These are phyloP conservation scores for Amphiduros pacificus DNA, from an alignment of 2,888 invertebrate species.

Conservation along the genomic window DNA sequence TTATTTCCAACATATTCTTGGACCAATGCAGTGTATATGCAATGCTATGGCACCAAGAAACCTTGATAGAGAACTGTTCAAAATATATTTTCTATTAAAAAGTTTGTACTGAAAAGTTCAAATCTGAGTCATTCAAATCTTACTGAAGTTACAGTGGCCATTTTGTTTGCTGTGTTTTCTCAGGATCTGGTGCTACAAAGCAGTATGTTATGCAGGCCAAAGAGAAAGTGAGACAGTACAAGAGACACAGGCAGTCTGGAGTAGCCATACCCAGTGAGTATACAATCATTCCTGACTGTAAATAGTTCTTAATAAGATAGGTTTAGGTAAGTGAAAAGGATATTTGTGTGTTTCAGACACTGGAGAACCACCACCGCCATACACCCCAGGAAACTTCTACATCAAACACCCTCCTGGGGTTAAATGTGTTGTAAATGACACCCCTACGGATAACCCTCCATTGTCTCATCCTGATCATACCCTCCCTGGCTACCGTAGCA, in stretches of 20 bases:
- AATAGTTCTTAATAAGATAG: too few species aligned
- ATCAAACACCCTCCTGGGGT: conserved; percentile 18
- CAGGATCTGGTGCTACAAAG: conserved; percentile 55
- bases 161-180: not conserved
- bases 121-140: too few species aligned
- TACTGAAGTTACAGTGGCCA: too few species aligned
- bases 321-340: too few species aligned
- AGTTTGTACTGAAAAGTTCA: too few species aligned
- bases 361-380: conserved; percentile 48
- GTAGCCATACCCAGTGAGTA: conserved; percentile 10
- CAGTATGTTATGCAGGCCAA: conserved; percentile 56
- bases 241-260: conserved; percentile 25
- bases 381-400: conserved; percentile 35
- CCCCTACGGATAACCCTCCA: conserved; percentile 1
- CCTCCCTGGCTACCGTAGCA: not conserved
- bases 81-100: too few species aligned
- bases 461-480: not conserved
- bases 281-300: too few species aligned
- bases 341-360: conserved; percentile 18
- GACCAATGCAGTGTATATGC: too few species aligned
- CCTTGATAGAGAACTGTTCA: too few species aligned
- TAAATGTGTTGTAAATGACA: too few species aligned
- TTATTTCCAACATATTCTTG: too few species aligned
- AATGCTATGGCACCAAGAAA: too few species aligned
- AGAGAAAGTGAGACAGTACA: conserved; percentile 50